Conservation (phyloP, 2,797 vertebrate genomes). For the Sphenopsis melanotis region DNA sequence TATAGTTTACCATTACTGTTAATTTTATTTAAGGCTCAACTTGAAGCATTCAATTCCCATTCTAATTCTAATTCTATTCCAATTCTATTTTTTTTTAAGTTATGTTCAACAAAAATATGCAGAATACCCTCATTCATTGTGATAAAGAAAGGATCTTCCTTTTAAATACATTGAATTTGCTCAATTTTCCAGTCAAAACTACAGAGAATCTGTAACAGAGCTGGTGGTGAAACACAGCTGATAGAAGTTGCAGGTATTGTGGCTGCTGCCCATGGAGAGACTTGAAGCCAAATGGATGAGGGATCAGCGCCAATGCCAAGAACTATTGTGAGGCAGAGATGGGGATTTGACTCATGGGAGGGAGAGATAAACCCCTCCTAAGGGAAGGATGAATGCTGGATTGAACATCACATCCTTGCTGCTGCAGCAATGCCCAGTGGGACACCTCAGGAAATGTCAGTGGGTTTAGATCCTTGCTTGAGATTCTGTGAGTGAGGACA, state of each 20-base stretch:
- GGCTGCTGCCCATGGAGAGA: neutral
- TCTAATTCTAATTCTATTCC: neutral
- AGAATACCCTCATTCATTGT: neutral
- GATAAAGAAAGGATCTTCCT: neutral
- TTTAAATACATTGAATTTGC: neutral
- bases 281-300: neutral
- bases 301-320: neutral
- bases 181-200: neutral
- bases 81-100: neutral
- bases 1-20: neutral
- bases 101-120: neutral
- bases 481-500: neutral
- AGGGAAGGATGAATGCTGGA: neutral
- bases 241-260: neutral
- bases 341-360: neutral
- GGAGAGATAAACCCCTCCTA: neutral
- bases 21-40: constrained; percentile 35
- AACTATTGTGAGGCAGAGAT: neutral
- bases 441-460: neutral
- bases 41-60: constrained; percentile 2
- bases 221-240: neutral
- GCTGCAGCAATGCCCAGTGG: neutral
- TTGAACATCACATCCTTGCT: neutral
- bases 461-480: neutral
- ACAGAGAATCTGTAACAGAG: neutral